phyloP scores from a whole-genome alignment of 2,888 invertebrate genomes.

The Crocallis elinguaria region DNA sequence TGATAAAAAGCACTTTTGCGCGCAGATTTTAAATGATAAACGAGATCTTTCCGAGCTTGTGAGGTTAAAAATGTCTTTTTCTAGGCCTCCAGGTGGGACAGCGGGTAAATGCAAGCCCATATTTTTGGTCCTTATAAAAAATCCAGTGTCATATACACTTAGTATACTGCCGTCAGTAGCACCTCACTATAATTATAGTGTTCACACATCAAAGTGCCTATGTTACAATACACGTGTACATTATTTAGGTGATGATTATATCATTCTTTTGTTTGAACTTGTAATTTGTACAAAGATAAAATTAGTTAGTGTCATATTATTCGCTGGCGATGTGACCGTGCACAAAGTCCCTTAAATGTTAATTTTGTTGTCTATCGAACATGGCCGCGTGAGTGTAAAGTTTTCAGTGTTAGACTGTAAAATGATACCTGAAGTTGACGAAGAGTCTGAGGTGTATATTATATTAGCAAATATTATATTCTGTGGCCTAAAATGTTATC shows the following conservation, averaged over 20 bases:
- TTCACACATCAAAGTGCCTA: constrained; percentile 3
- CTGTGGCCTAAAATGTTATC: no score
- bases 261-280: constrained; percentile 35
- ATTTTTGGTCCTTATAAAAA: no score
- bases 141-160: no score
- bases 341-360: neutral
- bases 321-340: constrained; percentile 7
- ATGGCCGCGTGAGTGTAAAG: neutral
- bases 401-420: neutral
- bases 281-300: constrained; percentile 35
- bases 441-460: constrained; percentile 16
- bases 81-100: no score
- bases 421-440: constrained; percentile 17
- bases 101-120: no score
- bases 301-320: constrained; percentile 25
- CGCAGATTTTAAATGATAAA: no score
- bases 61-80: no score
- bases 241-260: constrained; percentile 32
- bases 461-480: no score
- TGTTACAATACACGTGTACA: constrained; percentile 1
- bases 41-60: no score
- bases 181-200: no score
- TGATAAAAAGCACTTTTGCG: no score
- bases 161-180: no score
- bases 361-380: neutral